Evolutionary conservation across 2,888 invertebrate genomes (phyloP).

Genomic region (Erynnis tages): DNA sequence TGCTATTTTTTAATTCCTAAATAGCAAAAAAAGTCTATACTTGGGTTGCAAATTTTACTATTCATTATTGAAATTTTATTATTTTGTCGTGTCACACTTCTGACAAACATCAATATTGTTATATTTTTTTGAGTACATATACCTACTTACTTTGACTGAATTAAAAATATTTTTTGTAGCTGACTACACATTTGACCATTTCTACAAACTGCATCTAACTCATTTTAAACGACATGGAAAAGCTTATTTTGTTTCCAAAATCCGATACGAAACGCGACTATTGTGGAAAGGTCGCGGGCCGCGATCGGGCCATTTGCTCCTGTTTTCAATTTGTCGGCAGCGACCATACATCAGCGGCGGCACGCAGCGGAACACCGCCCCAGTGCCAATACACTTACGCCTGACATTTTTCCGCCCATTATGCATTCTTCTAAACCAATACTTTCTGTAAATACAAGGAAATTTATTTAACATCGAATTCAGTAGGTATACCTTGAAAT

Average conservation of each 20-base stretch:
- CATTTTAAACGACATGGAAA: no score
- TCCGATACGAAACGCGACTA: slow-evolving; percentile 35
- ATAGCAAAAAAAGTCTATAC: not conserved
- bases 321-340: slow-evolving; percentile 72
- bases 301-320: slow-evolving; percentile 71
- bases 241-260: no score
- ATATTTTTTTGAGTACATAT: no score
- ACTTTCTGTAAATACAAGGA: slow-evolving; percentile 58
- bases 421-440: slow-evolving; percentile 68
- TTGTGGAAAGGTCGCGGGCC: slow-evolving; percentile 47
- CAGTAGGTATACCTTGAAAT: slow-evolving; percentile 2
- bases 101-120: no score
- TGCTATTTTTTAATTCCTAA: slow-evolving; percentile 14
- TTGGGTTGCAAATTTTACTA: no score
- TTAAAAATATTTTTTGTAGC: no score
- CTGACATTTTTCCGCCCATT: slow-evolving; percentile 73
- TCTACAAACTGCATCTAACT: no score
- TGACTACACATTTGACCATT: no score
- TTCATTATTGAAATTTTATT: no score
- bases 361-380: slow-evolving; percentile 56
- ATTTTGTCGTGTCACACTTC: no score
- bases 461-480: slow-evolving; percentile 36
- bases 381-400: slow-evolving; percentile 73
- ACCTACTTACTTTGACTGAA: no score
- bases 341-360: slow-evolving; percentile 68